Evolutionary conservation across 2,113 vertebrate species (phyloP), one percentile per base, ranked within the genome.

Genomic region (Silurus glanis): DNA sequence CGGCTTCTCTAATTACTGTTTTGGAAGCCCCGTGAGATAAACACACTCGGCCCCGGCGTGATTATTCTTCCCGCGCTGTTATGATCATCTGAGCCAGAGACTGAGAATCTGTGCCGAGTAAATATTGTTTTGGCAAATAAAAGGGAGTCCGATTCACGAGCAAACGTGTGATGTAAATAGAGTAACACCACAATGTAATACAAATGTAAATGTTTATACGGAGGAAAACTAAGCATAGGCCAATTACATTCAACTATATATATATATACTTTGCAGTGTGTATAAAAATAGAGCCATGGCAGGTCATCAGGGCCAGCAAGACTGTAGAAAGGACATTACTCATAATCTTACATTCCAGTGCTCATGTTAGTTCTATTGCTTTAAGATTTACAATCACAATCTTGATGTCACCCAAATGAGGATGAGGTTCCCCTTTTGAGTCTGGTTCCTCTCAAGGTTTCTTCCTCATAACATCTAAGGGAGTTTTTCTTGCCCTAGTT

Each of bases 1-100:
- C 14, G 91, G 85, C 90, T 92, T 90, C 85, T 92, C 90, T 92
- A 93, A 94, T 93, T 94, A 93, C 87, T 89, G 89, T 89, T 92
- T 61, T 91, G 90, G 92, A 92, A 91, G 88, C 89, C 90, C 90
- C 85, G 87, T 87, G 93, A 92, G 92, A 92, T 90, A 89, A 86
- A 81, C 55, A 81, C 53, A 10, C 78, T 25, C 28, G 67, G 62
- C 89, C 93, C 89, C 89, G 21, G 62, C 74, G 91, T 89, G 92
- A 93, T 91, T 91, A 87, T 93, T 59, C 92, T 90, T 94, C 91
- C 92, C 93, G 64, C 4, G 9, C 53, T 89, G 92, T 91, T 58
- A 71, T 71, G 92, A 92, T 94, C 92, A 91, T 94, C 92, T 91
- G 88, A 45, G 89, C 87, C 90, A 76, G 90, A 82, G 28, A 61